These are phyloP conservation scores for Oncorhynchus nerka DNA, from an alignment of 2,113 vertebrate genomes.

Conservation along the genomic window DNA sequence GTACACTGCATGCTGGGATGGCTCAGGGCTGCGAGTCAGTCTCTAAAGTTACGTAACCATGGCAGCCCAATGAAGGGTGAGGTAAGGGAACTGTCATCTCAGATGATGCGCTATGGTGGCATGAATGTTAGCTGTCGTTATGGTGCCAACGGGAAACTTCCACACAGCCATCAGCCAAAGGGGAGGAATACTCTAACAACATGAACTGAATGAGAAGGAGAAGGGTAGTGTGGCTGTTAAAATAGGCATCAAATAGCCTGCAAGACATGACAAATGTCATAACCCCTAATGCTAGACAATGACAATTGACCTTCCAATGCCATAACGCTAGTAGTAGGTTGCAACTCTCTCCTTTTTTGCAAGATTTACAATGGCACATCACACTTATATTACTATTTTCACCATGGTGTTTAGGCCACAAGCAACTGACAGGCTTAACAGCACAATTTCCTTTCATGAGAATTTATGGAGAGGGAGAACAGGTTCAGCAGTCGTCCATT, in stretches of 20 bases:
- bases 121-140: conserved; percentile 51
- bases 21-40: conserved; percentile 42
- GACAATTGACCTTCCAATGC: background rate
- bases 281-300: background rate
- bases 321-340: background rate
- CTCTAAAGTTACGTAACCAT: conserved; percentile 13
- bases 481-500: conserved; percentile 11
- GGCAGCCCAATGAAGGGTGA: conserved; percentile 25
- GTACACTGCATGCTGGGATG: conserved; percentile 28
- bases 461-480: conserved; percentile 39
- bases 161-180: conserved; percentile 36
- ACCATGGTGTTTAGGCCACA: conserved; percentile 32
- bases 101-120: conserved; percentile 31
- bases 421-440: conserved; percentile 37
- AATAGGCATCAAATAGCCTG: background rate
- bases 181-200: conserved; percentile 13
- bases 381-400: background rate
- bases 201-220: background rate
- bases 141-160: conserved; percentile 36
- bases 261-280: background rate
- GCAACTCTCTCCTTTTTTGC: background rate
- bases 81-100: conserved; percentile 21
- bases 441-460: conserved; percentile 36
- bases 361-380: background rate
- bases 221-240: background rate